Conservation (phyloP, 2,113 vertebrate genomes). For the Vulpes ferrilata region DNA sequence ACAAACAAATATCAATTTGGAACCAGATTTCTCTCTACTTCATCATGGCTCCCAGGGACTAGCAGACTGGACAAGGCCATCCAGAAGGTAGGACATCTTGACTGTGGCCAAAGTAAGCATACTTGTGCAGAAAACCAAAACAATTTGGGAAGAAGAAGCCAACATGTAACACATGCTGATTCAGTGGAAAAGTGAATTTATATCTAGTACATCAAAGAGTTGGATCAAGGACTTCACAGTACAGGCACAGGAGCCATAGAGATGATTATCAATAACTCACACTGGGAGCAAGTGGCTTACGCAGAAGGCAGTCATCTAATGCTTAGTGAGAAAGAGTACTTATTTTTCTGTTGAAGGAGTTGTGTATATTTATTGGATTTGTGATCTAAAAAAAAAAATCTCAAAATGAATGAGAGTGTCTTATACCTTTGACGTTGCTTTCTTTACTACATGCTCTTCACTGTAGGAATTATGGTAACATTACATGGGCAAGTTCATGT, state of each 20-base stretch:
- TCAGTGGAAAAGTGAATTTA: constrained; percentile 50
- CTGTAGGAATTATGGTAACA: not conserved
- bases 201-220: constrained; percentile 7
- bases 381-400: not conserved
- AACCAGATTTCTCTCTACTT: not conserved
- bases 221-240: not conserved
- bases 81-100: constrained; percentile 47
- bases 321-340: not conserved
- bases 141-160: constrained; percentile 44
- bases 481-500: not conserved
- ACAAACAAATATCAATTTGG: constrained; percentile 62
- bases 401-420: not conserved
- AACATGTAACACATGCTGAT: constrained; percentile 27
- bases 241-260: not conserved
- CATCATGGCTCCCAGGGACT: not conserved
- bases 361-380: not conserved
- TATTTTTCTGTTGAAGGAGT: not conserved
- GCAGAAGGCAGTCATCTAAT: not conserved
- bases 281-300: not conserved
- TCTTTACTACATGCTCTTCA: not conserved
- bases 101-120: constrained; percentile 69
- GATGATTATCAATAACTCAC: not conserved
- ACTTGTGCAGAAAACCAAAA: constrained; percentile 48
- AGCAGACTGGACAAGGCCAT: constrained; percentile 4
- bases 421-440: not conserved